Conservation (phyloP, 2,888 invertebrate genomes). For the Eupithecia inturbata region DNA sequence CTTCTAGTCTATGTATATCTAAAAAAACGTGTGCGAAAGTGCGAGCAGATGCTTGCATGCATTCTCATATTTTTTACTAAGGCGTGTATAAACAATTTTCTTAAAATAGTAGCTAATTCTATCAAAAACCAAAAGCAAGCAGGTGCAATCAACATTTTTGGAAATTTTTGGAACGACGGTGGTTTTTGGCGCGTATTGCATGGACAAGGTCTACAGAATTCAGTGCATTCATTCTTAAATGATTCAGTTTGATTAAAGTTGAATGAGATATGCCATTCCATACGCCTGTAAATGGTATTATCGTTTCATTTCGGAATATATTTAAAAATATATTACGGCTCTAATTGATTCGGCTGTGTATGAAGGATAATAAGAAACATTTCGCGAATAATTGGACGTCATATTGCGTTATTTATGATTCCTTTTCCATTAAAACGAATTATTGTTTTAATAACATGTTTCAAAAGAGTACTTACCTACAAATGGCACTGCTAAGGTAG, state of each 20-base stretch:
- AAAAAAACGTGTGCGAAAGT: background rate
- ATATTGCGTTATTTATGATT: background rate
- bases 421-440: background rate
- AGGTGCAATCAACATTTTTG: constrained; percentile 42
- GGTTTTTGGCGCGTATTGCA: background rate
- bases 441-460: background rate
- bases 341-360: constrained; percentile 16
- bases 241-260: constrained; percentile 30
- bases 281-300: constrained; percentile 30
- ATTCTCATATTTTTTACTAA: background rate
- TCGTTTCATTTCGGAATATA: constrained; percentile 23
- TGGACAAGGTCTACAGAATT: constrained; percentile 21
- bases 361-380: background rate
- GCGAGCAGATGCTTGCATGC: background rate
- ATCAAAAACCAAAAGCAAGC: constrained; percentile 37
- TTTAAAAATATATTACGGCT: constrained; percentile 35
- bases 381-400: background rate
- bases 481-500: background rate
- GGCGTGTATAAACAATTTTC: background rate
- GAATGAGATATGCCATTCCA: constrained; percentile 33
- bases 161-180: constrained; percentile 50
- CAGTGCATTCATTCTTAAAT: constrained; percentile 38
- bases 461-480: background rate
- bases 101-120: constrained; percentile 26
- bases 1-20: no score